phyloP scores from a whole-genome alignment of 2,797 vertebrate genomes.

The Sebastes taczanowskii region DNA sequence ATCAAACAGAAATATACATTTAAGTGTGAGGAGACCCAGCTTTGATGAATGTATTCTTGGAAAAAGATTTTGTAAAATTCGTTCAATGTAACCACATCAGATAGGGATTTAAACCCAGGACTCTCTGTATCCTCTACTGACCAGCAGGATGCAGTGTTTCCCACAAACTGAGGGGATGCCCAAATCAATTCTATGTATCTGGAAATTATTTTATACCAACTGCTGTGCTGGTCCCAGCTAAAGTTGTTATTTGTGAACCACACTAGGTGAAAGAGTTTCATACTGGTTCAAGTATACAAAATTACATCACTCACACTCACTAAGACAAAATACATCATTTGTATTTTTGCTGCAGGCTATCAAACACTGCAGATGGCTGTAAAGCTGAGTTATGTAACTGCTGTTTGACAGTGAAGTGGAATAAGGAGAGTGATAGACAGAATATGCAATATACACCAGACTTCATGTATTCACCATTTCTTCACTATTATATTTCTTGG shows the following conservation, averaged over 20 bases:
- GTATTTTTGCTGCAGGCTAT: neutral
- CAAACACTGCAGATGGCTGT: neutral
- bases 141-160: conserved; percentile 25
- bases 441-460: neutral
- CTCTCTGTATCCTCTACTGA: neutral
- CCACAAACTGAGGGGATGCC: neutral
- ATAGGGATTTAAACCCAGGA: neutral
- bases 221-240: neutral
- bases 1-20: neutral
- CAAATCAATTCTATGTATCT: neutral
- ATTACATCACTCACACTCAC: neutral
- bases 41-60: neutral
- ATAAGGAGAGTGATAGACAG: neutral
- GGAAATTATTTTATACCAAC: neutral
- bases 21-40: neutral
- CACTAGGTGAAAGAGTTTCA: neutral
- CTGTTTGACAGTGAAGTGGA: neutral
- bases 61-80: neutral
- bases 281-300: neutral
- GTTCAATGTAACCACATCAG: neutral
- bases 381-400: neutral
- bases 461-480: neutral
- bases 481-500: neutral
- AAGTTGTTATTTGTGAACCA: neutral
- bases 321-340: neutral